Evolutionary conservation across 2,113 vertebrate genomes (phyloP), one percentile per base, ranked within the genome.

Genomic region (Cyprinodon tularosa): DNA sequence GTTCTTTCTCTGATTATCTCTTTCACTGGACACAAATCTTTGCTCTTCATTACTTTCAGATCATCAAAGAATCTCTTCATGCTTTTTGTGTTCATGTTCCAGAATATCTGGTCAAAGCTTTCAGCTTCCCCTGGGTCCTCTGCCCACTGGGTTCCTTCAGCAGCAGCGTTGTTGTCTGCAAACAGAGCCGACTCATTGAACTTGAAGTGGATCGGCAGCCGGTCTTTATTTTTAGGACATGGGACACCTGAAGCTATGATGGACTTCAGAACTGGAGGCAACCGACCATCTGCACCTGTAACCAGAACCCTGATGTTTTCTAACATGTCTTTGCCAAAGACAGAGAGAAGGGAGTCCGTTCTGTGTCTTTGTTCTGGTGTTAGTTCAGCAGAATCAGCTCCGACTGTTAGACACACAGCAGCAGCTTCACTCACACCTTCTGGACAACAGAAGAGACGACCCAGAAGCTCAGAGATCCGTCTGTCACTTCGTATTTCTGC

Each of bases 151-250:
- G 1, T 29, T 29, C 29, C 79, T 12, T 37, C 65, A 11, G 13
- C 1, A 11, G 0, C 9, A 29, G 12, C 40, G 4, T 37, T 75
- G 22, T 87, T 82, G 42, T 72, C 0, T 11, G 86, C 80, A 72
- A 84, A 90, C 57, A 90, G 37, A 0, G 73, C 84, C 38, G 84
- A 91, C 4, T 92, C 90, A 12, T 92, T 92, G 74, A 92, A 92
- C 45, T 90, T 92, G 71, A 92, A 92, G 78, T 88, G 72, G 72
- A 81, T 9, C 0, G 84, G 90, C 3, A 63, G 39, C 0, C 82
- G 76, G 0, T 53, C 8, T 1, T 77, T 63, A 4, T 62, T 72
- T 71, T 80, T 78, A 0, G 73, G 76, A 88, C 89, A 90, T 0
- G 83, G 87, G 13, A 90, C 83, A 0, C 13, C 74, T 7, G 89